phyloP scores from a whole-genome alignment of 2,888 invertebrate species.

The Philereme transversata region DNA sequence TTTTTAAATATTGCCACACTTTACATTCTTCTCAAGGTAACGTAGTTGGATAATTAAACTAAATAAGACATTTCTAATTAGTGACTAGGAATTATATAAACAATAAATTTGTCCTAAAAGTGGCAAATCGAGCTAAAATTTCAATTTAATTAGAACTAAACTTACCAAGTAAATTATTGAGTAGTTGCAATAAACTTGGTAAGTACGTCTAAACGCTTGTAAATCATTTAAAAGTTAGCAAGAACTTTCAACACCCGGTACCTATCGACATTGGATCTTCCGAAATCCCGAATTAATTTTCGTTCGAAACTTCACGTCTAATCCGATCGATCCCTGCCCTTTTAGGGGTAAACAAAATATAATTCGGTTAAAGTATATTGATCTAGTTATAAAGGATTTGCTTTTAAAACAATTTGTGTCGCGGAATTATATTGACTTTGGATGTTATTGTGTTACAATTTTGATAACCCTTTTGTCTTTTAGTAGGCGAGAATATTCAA shows the following conservation, averaged over 20 bases:
- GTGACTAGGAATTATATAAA: neutral
- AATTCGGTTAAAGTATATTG: constrained; percentile 76
- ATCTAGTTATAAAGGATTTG: constrained; percentile 58
- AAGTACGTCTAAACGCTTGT: constrained; percentile 27
- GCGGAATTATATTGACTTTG: constrained; percentile 32
- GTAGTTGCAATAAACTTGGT: constrained; percentile 2
- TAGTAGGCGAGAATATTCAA: neutral
- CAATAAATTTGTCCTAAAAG: neutral
- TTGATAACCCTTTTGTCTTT: constrained; percentile 1
- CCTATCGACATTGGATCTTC: constrained; percentile 39
- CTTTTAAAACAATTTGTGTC: constrained; percentile 39
- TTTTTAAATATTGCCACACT: too few species aligned
- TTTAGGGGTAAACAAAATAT: constrained; percentile 66
- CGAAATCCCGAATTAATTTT: constrained; percentile 67
- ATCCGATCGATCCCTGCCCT: constrained; percentile 69
- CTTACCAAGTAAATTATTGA: constrained; percentile 12
- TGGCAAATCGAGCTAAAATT: constrained; percentile 1
- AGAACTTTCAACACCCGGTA: constrained; percentile 35
- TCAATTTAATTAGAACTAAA: constrained; percentile 2
- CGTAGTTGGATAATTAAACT: too few species aligned
- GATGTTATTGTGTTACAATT: constrained; percentile 26
- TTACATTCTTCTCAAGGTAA: too few species aligned
- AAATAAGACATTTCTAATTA: too few species aligned
- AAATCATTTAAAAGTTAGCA: constrained; percentile 38
- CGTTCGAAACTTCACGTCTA: constrained; percentile 72